A percentile compares a stretch with the other conserved stretches of the same genome.
Evolutionary conservation across 2,113 vertebrate species (phyloP).

Genomic region (Dicerorhinus sumatrensis): DNA sequence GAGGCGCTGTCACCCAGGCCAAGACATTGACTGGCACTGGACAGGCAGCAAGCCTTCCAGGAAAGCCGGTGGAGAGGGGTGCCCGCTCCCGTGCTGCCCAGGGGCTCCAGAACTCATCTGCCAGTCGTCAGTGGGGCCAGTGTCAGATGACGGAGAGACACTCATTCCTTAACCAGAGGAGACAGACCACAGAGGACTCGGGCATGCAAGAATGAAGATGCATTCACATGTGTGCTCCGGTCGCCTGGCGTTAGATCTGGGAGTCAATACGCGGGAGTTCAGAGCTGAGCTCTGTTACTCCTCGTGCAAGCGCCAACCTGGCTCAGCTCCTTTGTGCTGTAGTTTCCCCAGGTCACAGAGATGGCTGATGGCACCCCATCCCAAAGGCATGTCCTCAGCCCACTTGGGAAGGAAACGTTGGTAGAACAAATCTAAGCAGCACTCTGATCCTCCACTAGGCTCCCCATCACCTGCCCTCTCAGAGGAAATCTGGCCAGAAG

Average conservation of each 20-base stretch:
- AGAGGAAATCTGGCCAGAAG: not conserved
- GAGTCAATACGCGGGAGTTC: accelerated
- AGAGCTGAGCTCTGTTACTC: accelerated
- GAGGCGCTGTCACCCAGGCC: not conserved
- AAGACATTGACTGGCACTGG: not conserved
- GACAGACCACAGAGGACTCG: not conserved
- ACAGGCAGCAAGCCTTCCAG: not conserved
- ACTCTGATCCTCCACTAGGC: not conserved
- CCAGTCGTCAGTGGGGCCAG: no score
- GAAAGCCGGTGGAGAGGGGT: not conserved
- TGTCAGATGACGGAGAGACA: not conserved
- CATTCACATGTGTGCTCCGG: accelerated
- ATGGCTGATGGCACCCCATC: accelerated
- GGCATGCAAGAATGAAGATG: not conserved
- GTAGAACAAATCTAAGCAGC: not conserved
- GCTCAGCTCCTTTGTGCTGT: not conserved
- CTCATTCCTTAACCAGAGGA: not conserved
- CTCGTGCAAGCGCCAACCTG: not conserved
- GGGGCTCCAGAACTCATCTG: not conserved
- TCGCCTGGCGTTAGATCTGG: not conserved
- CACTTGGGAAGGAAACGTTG: not conserved
- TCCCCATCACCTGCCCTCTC: not conserved
- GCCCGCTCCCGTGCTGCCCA: not conserved
- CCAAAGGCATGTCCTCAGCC: not conserved
- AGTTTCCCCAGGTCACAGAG: not conserved